Conservation (phyloP, 2,888 invertebrate genomes). For the Habroteleia sp. region DNA sequence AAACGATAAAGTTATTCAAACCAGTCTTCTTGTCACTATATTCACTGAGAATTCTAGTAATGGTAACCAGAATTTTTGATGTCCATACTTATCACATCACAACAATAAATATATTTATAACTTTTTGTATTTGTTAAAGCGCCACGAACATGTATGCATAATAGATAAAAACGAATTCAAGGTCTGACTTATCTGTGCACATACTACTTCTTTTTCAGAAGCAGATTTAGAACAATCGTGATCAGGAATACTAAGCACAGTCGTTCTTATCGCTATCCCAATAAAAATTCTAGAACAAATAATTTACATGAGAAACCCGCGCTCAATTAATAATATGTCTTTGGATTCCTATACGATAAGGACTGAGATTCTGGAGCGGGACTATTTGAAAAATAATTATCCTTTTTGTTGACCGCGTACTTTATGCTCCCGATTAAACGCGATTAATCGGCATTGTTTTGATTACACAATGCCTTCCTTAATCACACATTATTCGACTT, state of each 20-base stretch:
- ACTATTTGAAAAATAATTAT: constrained; percentile 24
- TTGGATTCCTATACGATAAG: too few species aligned
- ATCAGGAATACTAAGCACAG: background rate
- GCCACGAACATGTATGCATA: too few species aligned
- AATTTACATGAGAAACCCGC: background rate
- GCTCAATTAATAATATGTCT: constrained; percentile 6
- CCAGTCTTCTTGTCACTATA: too few species aligned
- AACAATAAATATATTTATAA: too few species aligned
- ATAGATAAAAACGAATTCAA: background rate
- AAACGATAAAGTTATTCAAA: too few species aligned
- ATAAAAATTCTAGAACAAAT: background rate
- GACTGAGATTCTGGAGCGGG: too few species aligned
- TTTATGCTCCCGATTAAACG: constrained; percentile 27
- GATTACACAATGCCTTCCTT: constrained; percentile 8
- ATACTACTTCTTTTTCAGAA: constrained; percentile 31
- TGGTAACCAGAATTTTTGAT: too few species aligned
- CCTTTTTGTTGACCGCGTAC: background rate
- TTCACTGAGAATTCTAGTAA: too few species aligned
- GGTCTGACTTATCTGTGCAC: constrained; percentile 31
- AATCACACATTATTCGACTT: background rate
- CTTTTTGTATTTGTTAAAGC: too few species aligned
- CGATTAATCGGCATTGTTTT: constrained; percentile 29
- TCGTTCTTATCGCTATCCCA: background rate
- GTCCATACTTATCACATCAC: too few species aligned
- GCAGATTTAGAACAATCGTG: constrained; percentile 2